These are phyloP conservation scores for Danio choprae DNA, from an alignment of 2,797 vertebrate species.

Conservation along the genomic window DNA sequence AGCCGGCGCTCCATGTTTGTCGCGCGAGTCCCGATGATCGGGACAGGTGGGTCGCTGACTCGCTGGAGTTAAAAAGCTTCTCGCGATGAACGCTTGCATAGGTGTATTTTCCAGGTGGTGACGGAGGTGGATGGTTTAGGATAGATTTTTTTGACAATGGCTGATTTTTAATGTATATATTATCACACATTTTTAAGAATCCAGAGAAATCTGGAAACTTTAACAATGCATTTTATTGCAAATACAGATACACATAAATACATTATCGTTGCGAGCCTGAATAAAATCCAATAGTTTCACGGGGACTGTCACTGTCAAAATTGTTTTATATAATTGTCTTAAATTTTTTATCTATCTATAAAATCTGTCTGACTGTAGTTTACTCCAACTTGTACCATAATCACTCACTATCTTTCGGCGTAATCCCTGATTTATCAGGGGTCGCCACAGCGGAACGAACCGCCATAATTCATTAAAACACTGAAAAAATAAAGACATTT, in stretches of 20 bases:
- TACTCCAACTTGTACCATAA: too few relatives aligned
- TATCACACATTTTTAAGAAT: neutral
- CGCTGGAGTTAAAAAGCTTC: neutral
- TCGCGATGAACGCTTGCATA: neutral
- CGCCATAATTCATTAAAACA: too few relatives aligned
- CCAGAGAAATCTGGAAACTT: neutral
- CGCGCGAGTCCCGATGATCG: slow-evolving; percentile 16
- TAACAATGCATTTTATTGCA: neutral
- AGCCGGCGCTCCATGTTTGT: slow-evolving; percentile 44
- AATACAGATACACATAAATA: too few relatives aligned
- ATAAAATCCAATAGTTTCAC: neutral
- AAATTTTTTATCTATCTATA: neutral
- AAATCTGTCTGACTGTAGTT: too few relatives aligned
- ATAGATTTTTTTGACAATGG: neutral
- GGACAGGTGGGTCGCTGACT: slow-evolving; percentile 21
- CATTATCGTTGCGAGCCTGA: neutral
- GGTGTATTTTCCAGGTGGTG: slow-evolving; percentile 19
- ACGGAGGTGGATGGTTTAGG: neutral
- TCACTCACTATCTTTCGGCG: too few relatives aligned
- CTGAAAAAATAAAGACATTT: too few relatives aligned
- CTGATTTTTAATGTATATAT: too few relatives aligned
- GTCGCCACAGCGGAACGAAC: too few relatives aligned
- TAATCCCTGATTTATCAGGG: too few relatives aligned
- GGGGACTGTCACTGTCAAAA: neutral
- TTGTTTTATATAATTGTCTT: neutral